Evolutionary conservation across 1,140 invertebrate species (phyloP), one percentile per base, ranked within the genome.

Genomic region (Zaprionus vittiger): DNA sequence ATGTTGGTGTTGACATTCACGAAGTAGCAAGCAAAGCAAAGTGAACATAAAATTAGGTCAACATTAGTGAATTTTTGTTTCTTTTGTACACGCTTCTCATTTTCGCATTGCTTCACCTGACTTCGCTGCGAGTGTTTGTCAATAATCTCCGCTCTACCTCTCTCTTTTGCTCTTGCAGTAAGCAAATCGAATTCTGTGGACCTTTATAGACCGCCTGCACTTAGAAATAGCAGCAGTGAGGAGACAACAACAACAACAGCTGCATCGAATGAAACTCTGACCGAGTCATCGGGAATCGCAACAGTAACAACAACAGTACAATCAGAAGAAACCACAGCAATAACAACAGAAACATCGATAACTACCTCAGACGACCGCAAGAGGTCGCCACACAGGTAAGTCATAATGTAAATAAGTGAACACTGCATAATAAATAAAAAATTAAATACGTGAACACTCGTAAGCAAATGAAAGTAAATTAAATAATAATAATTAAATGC

Each of bases 141-240:
- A 73, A 78, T 81, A 59, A 44, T 75, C 38, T 41, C 69, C 44
- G 9, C 31, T 55, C 54, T 66, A 47, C 20, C 17, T 34, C 60
- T 44, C 49, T 47, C 34, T 56, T 72, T 72, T 47, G 44, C n/a
- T 41, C 31, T 1, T 77, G 34, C 54, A 92, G 91, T 91, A 62
- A 87, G 77, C 63, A 92, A 92, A 89, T 91, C 91, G 31, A 91
- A 92, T 72, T 90, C 91, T 49, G 84, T 92, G 65, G 91, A 92
- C 77, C 74, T 92, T 49, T 92, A 92, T 73, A 70, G 86, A 59
- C 91, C 91, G 20, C 91, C 91, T 70, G 90, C 91, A 49, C 73
- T 92, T 38, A 85, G 91, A 49, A 83, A 87, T 60, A 79, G 79
- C 28, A 91, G 80, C 57, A 82, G 56, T 61, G 78, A 82, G 31